Conservation (phyloP, 2,888 invertebrate species). For the Iselma pallidipennis region DNA sequence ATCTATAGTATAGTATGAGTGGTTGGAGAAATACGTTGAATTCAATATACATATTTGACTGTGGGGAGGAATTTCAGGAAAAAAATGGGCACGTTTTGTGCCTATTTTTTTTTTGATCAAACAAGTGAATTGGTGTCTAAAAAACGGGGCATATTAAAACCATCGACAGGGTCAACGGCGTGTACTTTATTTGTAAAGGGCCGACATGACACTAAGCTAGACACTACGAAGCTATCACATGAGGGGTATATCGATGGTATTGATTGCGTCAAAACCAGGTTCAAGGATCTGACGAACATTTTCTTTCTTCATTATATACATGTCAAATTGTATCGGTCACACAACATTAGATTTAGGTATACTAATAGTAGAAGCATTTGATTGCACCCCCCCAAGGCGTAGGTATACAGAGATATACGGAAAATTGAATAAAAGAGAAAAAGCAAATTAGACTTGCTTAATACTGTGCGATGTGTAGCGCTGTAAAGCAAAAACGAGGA, state of each 20-base stretch:
- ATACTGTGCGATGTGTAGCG: no score
- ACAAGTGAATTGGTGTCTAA: not conserved
- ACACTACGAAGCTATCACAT: not conserved
- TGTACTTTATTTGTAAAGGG: constrained; percentile 24
- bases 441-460: no score
- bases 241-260: constrained; percentile 8
- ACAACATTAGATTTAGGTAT: not conserved
- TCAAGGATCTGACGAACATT: constrained; percentile 19
- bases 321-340: not conserved
- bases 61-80: not conserved
- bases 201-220: constrained; percentile 15
- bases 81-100: not conserved
- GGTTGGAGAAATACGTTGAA: no score
- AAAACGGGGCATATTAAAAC: not conserved
- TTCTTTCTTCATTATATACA: not conserved
- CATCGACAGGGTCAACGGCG: constrained; percentile 7
- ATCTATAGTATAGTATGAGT: no score
- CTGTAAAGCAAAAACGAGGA: no score
- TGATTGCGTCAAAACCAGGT: constrained; percentile 20
- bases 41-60: not conserved
- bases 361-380: not conserved
- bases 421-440: no score
- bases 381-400: no score
- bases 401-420: no score
- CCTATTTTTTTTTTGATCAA: not conserved